Percentiles rank a stretch among this genome's conserved stretches.
These are phyloP conservation scores for Actenoides hombroni DNA, from an alignment of 2,113 vertebrate genomes.

Conservation along the genomic window DNA sequence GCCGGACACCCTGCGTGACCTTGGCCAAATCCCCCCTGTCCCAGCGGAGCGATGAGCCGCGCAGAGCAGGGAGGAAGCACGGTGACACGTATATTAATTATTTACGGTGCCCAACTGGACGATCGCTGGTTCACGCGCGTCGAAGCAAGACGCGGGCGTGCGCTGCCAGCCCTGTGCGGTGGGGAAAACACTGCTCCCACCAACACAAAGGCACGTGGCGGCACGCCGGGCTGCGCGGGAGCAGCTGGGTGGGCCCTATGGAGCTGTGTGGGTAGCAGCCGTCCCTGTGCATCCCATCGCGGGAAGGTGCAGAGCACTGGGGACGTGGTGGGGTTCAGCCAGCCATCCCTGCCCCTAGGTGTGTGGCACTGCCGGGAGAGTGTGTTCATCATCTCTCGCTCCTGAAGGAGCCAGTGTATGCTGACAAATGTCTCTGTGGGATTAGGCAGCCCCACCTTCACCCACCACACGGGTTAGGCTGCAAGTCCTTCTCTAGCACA, in stretches of 20 bases:
- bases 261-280: not conserved
- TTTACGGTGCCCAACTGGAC: not conserved
- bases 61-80: not conserved
- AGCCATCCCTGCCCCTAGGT: not conserved
- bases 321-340: not conserved
- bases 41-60: not conserved
- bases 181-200: not conserved
- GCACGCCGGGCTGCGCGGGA: not conserved
- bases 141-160: not conserved
- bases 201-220: constrained; percentile 12
- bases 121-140: not conserved
- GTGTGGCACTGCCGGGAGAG: not conserved
- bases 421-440: not conserved
- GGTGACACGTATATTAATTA: not conserved
- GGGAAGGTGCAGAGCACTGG: fast-evolving
- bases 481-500: not conserved
- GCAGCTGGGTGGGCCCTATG: not conserved
- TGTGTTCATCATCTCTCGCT: not conserved
- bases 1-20: not conserved
- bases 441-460: not conserved
- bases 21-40: not conserved
- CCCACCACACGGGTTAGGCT: fast-evolving
- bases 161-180: not conserved
- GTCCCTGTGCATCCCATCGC: fast-evolving
- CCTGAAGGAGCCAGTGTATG: not conserved